Evolutionary conservation across 2,888 invertebrate genomes (phyloP), one percentile per base, ranked within the genome.

Genomic region (Pyrocoelia pectoralis): DNA sequence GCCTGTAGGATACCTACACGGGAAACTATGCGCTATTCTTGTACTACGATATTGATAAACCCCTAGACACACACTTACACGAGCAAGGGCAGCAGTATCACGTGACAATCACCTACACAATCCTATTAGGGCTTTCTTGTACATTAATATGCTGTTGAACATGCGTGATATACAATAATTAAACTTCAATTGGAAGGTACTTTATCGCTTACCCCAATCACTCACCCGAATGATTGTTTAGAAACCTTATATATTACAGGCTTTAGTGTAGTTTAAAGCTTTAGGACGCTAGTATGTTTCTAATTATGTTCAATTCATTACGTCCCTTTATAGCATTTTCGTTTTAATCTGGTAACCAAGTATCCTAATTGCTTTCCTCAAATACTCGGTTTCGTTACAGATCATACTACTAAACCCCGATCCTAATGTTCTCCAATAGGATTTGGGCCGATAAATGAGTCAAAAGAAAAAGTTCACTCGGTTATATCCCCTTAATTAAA

Each of bases 21-120:
- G 40, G 46, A 48, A 53, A 50, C 55, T 53, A 56, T 66, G 56
- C 56, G 50, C 63, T 59, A 60, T 61, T 67, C 59, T 56, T 38
- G 61, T 49, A 46, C 48, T 52, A 43, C 54, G 63, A 64, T 67
- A 67, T 67, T 61, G 67, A 67, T 67, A 67, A 67, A 67, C 61
- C 64, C 61, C 57, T 50, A 57, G 57, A 65, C 64, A 56, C 64
- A 57, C 51, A 57, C 64, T 53, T 61, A 54, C 54, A 57, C 54
- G 41, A 43, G 57, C 55, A 43, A 40, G 56, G 49, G 49, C 61
- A 57, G 38, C 43, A 49, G 41, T 50, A 54, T 56, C 54, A 61
- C 49, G 53, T 61, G 56, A 65, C 56, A 56, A 56, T 24, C 61
- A 55, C 56, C 33, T 56, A 49, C 40, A 46, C 50, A 46, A 43